A percentile compares a stretch with the other conserved stretches of the same genome.
Evolutionary conservation across 2,113 vertebrate genomes (phyloP).

Genomic region (Lontra canadensis): DNA sequence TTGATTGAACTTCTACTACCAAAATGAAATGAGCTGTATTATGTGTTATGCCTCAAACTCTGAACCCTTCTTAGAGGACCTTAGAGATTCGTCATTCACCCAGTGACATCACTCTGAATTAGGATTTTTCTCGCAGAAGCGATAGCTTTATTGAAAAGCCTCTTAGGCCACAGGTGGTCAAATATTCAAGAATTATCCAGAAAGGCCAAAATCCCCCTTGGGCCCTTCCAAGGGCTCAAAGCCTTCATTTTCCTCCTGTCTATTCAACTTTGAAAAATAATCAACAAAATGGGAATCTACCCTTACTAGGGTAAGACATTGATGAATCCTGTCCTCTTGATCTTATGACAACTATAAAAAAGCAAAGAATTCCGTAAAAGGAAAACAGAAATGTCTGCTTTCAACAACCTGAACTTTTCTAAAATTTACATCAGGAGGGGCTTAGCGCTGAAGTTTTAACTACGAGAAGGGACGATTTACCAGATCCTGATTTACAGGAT

Average conservation of each 20-base stretch:
- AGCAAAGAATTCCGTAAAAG: not conserved
- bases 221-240: not conserved
- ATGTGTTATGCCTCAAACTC: not conserved
- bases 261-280: not conserved
- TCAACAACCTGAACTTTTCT: not conserved
- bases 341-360: not conserved
- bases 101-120: not conserved
- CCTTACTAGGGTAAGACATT: not conserved
- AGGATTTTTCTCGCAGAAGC: not conserved
- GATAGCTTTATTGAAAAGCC: not conserved
- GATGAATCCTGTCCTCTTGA: not conserved
- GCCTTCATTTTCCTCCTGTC: not conserved
- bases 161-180: not conserved
- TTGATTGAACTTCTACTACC: not conserved
- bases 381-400: not conserved
- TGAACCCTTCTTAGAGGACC: not conserved
- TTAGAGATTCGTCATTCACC: not conserved
- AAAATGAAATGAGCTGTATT: not conserved
- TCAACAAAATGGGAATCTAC: not conserved
- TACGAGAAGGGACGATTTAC: not conserved
- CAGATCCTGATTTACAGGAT: not conserved
- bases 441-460: not conserved
- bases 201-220: not conserved
- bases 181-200: not conserved
- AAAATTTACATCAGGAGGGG: not conserved